Evolutionary conservation across 2,113 vertebrate species (phyloP), one percentile per base, ranked within the genome.

Genomic region (Arizona elegans): DNA sequence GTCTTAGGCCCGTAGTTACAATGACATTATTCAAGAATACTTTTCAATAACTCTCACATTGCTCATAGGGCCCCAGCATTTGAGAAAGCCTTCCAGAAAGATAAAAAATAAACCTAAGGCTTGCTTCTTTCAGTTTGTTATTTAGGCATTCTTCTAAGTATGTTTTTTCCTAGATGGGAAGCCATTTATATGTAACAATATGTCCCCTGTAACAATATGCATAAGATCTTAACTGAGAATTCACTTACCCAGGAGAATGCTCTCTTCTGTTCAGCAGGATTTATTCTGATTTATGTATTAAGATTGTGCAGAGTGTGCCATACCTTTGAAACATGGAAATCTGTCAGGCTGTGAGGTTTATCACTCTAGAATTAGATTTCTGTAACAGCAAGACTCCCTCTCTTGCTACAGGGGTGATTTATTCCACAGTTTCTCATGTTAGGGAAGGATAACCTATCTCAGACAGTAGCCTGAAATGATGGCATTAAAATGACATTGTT

Each of bases 391-490:
- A 89, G 19, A 21, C 5, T 47, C 15, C 21, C n/a, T 81, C n/a
- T 89, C 23, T 58, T 86, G n/a, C n/a, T 56, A 26, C 23, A 52
- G 0, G 0, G n/a, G 70, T 58, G 87, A 88, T 75, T 53, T 47
- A 43, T 75, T 93, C 56, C 85, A n/a, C 17, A 85, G 86, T 8
- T 12, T 38, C 87, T 85, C 3, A n/a, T 91, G 59, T 38, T 43
- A 89, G 87, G 94, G 93, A 43, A 47, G 50, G 91, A 43, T 86
- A 2, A 65, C 53, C 86, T 93, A 88, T 56, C 88, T 95, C 93
- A 92, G 62, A 94, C 95, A 96, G 96, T 92, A 50, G 95, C 87
- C 86, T 94, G 91, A 95, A 94, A 94, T 96, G 95, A 91, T 90
- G 94, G 92, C 87, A 89, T 94, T 95, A 90, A 93, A 96, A 96